Evolutionary conservation across 30 jellyfish, hydroid and myxozoan genomes (phyloP), one percentile per base, ranked within the genome.

Genomic region (Hydra vulgaris): DNA sequence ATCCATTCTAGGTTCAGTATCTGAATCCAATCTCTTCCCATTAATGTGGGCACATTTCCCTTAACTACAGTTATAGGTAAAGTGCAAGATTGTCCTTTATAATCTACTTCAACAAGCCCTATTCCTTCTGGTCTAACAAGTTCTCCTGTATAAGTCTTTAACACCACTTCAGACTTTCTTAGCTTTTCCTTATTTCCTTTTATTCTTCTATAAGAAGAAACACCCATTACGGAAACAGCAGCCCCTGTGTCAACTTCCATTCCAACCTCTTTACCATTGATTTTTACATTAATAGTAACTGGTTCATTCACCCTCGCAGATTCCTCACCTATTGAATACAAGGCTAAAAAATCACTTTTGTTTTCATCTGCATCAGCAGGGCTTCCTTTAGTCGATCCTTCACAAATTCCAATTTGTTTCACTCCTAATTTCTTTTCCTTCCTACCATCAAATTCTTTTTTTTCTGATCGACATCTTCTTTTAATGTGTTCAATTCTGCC

Each of bases 241-340:
- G 87, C 85, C 7, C 88, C 87, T 20, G 87, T 79, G 70, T 79
- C 87, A 23, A 79, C 70, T 68, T 79, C 87, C 87, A 79, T 79
- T 20, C 0, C 20, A 84, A 53, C 70, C 25, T 25, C 67, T 23
- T 20, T 53, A 18, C 87, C 87, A 53, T 79, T 79, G 22, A 23
- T 20, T n/a, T 20, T 25, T 21, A 73, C 81, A 23, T 25, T 19
- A 23, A 73, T 25, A 23, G n/a, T 73, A n/a, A 73, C 25, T 23
- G 81, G 81, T 24, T 73, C 66, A 27, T 19, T 27, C 61, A 20
- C 23, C 55, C 61, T 27, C 23, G 55, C 67, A 73, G 71, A 23
- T 20, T 25, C 66, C 66, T 27, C 67, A 1, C 71, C 40, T 25
- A 73, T n/a, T 27, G 25, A 19, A 25, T 73, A 73, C 81, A 73